Conservation (phyloP, 2,888 invertebrate species). For the Dusona sp. region DNA sequence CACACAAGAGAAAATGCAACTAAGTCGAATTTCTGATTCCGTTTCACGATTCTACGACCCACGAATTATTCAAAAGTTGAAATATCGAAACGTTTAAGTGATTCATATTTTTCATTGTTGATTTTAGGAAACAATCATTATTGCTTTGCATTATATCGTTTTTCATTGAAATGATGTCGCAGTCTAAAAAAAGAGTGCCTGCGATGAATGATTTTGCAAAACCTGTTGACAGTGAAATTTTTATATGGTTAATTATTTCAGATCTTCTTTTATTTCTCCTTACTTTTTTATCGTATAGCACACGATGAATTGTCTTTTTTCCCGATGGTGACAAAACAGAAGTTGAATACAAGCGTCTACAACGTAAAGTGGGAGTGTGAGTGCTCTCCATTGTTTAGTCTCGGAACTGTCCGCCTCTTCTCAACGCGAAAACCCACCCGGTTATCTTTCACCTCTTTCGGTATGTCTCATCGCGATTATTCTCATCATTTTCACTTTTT, state of each 20-base stretch:
- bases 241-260: too few relatives aligned
- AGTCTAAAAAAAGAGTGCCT: too few relatives aligned
- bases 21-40: conserved; percentile 5
- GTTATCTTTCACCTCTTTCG: conserved; percentile 68
- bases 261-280: neutral
- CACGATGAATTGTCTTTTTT: conserved; percentile 5
- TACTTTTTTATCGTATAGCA: neutral
- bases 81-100: neutral
- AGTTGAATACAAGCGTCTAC: conserved; percentile 27
- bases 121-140: too few relatives aligned
- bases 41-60: neutral
- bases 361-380: conserved; percentile 75
- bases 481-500: conserved; percentile 40
- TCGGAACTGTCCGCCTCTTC: conserved; percentile 74
- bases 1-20: conserved; percentile 3
- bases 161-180: too few relatives aligned
- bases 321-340: conserved; percentile 54
- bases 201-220: too few relatives aligned
- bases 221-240: too few relatives aligned
- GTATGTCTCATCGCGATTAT: conserved; percentile 65
- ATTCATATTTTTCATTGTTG: neutral
- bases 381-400: conserved; percentile 78
- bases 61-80: neutral
- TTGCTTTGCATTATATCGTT: too few relatives aligned
- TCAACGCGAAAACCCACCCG: conserved; percentile 60